Evolutionary conservation across 2,113 vertebrate species (phyloP).

Genomic region (Myrmecobius fasciatus): DNA sequence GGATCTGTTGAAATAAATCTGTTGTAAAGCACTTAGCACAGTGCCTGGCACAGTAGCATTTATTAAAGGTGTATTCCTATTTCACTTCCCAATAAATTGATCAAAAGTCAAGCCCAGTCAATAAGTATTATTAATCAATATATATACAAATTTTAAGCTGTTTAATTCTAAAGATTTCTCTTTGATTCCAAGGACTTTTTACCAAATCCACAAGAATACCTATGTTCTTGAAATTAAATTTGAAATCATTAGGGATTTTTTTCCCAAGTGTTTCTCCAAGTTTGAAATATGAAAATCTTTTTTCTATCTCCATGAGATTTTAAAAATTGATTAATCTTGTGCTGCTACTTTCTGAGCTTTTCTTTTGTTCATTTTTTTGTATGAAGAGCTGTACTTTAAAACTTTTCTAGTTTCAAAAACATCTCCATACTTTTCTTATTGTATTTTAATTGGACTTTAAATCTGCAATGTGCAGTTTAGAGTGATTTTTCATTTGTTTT

Average conservation of each 20-base stretch:
- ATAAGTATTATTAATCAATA: neutral
- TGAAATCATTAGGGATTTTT: neutral
- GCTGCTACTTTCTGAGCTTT: neutral
- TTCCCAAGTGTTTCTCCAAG: neutral
- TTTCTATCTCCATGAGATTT: neutral
- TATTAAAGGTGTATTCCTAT: neutral
- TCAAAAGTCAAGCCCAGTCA: neutral
- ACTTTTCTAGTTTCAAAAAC: neutral
- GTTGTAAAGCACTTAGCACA: no score
- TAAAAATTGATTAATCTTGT: neutral
- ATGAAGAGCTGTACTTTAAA: neutral
- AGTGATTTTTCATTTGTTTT: neutral
- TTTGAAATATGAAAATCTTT: neutral
- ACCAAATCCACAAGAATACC: neutral
- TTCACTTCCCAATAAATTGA: neutral
- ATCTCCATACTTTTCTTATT: neutral
- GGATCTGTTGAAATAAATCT: no score
- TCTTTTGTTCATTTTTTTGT: neutral
- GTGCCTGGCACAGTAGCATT: no score
- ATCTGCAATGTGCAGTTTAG: neutral
- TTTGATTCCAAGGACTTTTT: neutral
- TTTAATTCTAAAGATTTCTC: neutral
- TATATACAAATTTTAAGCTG: neutral
- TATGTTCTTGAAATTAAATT: neutral
- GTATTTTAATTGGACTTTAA: neutral